Evolutionary conservation across 2,797 vertebrate species (phyloP).

Genomic region (Sebastes nivosus): DNA sequence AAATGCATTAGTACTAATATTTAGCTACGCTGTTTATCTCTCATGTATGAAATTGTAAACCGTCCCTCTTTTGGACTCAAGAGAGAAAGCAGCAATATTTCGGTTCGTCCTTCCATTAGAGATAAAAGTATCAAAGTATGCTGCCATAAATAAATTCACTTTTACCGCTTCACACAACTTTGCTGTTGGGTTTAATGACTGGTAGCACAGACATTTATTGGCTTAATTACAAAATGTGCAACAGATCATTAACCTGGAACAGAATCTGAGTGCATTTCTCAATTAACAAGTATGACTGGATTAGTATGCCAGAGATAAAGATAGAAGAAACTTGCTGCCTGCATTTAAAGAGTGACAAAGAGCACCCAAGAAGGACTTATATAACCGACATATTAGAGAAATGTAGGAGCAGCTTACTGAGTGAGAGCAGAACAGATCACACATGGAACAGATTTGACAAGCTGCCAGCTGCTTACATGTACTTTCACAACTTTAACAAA

Average conservation of each 20-base stretch:
- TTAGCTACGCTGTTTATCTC: background rate
- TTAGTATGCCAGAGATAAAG: slow-evolving; percentile 19
- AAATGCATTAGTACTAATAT: background rate
- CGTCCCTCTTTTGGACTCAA: background rate
- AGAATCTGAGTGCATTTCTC: slow-evolving; percentile 47
- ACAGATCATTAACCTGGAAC: slow-evolving; percentile 75
- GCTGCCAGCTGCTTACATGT: background rate
- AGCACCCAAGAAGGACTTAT: background rate
- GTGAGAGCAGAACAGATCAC: background rate
- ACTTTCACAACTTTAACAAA: background rate
- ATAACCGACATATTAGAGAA: background rate
- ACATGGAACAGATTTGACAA: background rate
- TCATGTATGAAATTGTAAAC: background rate
- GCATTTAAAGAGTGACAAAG: background rate
- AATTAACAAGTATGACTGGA: slow-evolving; percentile 50
- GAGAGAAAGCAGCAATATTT: background rate
- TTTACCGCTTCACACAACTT: slow-evolving; percentile 38
- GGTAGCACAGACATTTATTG: slow-evolving; percentile 62
- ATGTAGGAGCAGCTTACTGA: background rate
- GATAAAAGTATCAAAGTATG: slow-evolving; percentile 16
- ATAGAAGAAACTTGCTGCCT: background rate
- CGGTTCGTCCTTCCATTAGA: slow-evolving; percentile 2
- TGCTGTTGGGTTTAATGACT: slow-evolving; percentile 67
- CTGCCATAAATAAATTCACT: slow-evolving; percentile 42
- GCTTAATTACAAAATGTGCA: slow-evolving; percentile 64